phyloP scores from a whole-genome alignment of 2,888 invertebrate species.

The Agrotis exclamationis region DNA sequence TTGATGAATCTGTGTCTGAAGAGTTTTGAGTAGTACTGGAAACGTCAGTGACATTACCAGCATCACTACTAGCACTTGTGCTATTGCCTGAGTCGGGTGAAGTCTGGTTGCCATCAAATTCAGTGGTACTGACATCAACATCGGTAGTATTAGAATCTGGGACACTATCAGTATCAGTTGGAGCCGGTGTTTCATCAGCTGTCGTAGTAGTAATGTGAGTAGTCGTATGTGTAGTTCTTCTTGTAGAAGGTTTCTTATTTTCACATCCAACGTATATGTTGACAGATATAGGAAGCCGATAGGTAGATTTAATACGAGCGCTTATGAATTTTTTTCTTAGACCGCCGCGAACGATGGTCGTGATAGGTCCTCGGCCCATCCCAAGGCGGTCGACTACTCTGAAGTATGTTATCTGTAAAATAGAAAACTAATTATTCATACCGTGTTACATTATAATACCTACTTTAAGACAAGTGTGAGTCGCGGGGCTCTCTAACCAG shows the following conservation, averaged over 20 bases:
- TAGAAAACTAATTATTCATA: not conserved
- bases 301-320: conserved; percentile 73
- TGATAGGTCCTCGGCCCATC: conserved; percentile 73
- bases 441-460: not conserved
- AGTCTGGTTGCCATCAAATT: not conserved
- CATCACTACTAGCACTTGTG: too few species aligned
- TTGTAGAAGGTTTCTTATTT: conserved; percentile 63
- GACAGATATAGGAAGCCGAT: conserved; percentile 79
- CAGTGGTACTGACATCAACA: not conserved
- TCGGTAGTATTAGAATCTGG: too few species aligned
- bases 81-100: too few species aligned
- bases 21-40: too few species aligned
- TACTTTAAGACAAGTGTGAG: not conserved
- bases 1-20: too few species aligned
- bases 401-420: conserved; percentile 83
- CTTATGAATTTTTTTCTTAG: conserved; percentile 75
- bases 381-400: conserved; percentile 81
- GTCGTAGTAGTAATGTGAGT: not conserved
- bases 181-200: too few species aligned
- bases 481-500: too few species aligned
- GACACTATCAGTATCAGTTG: not conserved
- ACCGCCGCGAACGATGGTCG: conserved; percentile 79
- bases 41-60: too few species aligned
- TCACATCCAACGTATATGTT: conserved; percentile 83
- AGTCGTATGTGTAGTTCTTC: not conserved